Conservation (phyloP, 2,888 invertebrate genomes). For the Willowsia nigromaculata region DNA sequence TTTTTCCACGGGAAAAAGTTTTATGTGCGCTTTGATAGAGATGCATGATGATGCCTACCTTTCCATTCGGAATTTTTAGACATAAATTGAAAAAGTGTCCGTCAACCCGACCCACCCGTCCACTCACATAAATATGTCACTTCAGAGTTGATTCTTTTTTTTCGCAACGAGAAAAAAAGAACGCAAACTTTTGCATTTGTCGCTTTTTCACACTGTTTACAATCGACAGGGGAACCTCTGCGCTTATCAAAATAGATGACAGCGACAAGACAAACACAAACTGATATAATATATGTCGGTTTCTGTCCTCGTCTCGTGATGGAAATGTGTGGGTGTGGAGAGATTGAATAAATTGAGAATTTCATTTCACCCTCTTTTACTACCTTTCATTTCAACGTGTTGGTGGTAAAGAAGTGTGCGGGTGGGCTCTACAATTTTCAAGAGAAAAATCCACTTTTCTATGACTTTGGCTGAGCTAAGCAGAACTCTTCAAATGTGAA, state of each 20-base stretch:
- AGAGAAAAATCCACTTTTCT: background rate
- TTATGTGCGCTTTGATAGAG: background rate
- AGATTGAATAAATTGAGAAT: background rate
- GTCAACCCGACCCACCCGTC: background rate
- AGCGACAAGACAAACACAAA: background rate
- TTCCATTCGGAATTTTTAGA: background rate
- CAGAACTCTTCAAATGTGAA: background rate
- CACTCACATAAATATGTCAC: slow-evolving; percentile 3
- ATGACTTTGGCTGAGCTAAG: background rate
- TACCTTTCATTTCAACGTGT: background rate
- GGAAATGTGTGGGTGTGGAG: background rate
- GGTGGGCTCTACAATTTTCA: background rate
- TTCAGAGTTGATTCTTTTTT: background rate
- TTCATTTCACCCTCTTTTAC: background rate
- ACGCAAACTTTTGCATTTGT: background rate
- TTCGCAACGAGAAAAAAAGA: background rate
- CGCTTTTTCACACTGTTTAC: background rate
- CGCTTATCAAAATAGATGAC: background rate
- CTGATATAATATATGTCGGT: background rate
- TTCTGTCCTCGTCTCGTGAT: background rate
- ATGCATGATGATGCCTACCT: background rate
- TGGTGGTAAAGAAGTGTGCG: background rate
- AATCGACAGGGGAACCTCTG: background rate
- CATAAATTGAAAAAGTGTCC: background rate
- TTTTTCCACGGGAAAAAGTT: background rate